Evolutionary conservation across 2,797 vertebrate species (phyloP), one percentile per base, ranked within the genome.

Genomic region (Tachyglossus aculeatus): DNA sequence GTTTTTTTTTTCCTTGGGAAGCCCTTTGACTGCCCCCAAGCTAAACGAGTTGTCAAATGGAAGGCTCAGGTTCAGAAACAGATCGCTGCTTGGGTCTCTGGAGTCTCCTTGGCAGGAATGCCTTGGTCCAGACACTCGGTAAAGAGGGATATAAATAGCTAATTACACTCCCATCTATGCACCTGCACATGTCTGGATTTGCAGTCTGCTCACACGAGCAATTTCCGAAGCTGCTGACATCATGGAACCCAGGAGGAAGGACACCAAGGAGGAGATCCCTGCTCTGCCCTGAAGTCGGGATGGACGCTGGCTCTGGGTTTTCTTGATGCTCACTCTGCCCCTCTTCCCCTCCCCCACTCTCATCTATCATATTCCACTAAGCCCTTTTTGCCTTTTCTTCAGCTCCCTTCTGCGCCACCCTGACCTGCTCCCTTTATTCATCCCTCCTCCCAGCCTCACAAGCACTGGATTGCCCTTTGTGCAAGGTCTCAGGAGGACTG

Each of bases 141-240:
- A 36, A 54, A 59, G 57, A 56, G 31, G 45, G 31, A 41, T 29
- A 13, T 45, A 72, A 74, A 59, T 33, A 65, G 39, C 68, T 60
- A 36, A 34, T 53, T 24, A 21, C 27, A 29, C n/a, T 48, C 45
- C 16, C 9, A 19, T 48, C 11, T 29, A n/a, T 31, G 27, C 31
- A 48, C 45, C 45, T 48, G 45, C 27, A 48, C 45, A 47, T 47
- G 45, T 48, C 27, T 31, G 45, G 45, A 48, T 48, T 29, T 31
- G 45, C 45, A 48, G 25, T 48, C 25, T 19, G 25, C 15, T 48
- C 27, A 31, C 19, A 19, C 31, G 31, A 48, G 45, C 45, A 9
- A 43, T 31, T 33, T 44, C 33, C 22, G 37, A 16, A 25, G 48
- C 27, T 58, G 12, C 6, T 54, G 13, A 36, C 25, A 48, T 10